A percentile compares a stretch with the other conserved stretches of the same genome.
phyloP scores from a whole-genome alignment of 2,888 invertebrate genomes.

The Amiota mariae region DNA sequence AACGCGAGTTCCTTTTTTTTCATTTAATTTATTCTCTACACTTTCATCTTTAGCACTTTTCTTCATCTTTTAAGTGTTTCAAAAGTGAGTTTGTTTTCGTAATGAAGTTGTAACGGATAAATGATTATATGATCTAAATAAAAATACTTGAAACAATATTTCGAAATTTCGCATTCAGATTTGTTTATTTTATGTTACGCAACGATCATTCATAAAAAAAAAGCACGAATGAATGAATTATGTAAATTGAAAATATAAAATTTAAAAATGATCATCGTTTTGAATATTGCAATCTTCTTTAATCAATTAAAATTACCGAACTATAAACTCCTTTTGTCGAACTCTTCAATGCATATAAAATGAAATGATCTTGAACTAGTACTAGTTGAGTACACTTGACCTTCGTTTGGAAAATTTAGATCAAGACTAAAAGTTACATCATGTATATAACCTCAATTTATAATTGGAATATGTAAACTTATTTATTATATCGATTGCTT shows the following conservation, averaged over 20 bases:
- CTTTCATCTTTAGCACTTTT: constrained; percentile 32
- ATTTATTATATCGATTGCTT: background rate
- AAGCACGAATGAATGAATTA: constrained; percentile 47
- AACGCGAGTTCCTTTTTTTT: constrained; percentile 55
- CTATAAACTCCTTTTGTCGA: no score
- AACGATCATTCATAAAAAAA: constrained; percentile 43
- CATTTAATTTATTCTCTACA: constrained; percentile 42
- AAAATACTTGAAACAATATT: constrained; percentile 7
- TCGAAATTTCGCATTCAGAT: constrained; percentile 16
- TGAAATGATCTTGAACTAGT: no score
- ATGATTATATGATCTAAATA: constrained; percentile 3
- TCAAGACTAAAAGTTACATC: constrained; percentile 21
- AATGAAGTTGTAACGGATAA: constrained; percentile 24
- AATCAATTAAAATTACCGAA: no score
- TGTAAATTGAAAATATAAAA: constrained; percentile 46
- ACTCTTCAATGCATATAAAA: no score
- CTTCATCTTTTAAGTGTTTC: constrained; percentile 39
- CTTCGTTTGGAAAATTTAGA: constrained; percentile 4
- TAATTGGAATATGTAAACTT: background rate
- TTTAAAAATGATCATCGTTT: no score
- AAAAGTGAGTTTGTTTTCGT: constrained; percentile 52
- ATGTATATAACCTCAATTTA: constrained; percentile 20
- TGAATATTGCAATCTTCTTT: no score
- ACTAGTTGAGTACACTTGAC: constrained; percentile 3
- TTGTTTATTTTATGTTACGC: constrained; percentile 46